A percentile compares a stretch with the other conserved stretches of the same genome.
phyloP scores from a whole-genome alignment of 2,113 vertebrate genomes.

The Trichomycterus rosablanca region DNA sequence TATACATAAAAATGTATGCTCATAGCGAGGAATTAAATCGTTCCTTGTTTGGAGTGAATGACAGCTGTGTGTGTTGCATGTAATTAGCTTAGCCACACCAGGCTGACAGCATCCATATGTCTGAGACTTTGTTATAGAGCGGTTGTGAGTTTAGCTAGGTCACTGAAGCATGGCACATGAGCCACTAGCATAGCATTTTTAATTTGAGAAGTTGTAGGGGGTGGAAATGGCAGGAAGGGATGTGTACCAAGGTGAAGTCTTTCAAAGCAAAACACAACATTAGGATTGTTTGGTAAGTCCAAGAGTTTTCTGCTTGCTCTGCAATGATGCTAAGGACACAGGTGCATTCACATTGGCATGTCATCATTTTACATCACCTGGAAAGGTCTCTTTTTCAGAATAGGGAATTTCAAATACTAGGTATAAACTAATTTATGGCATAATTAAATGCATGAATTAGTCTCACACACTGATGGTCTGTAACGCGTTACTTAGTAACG shows the following conservation, averaged over 20 bases:
- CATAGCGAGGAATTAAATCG: constrained; percentile 47
- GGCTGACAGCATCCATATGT: constrained; percentile 51
- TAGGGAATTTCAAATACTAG: no score
- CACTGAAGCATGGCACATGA: constrained; percentile 31
- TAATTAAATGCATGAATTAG: no score
- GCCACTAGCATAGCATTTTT: constrained; percentile 38
- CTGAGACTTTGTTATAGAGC: constrained; percentile 29
- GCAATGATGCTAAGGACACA: no score
- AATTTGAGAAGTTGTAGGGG: constrained; percentile 26
- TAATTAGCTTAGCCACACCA: constrained; percentile 46
- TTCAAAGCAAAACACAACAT: constrained; percentile 30
- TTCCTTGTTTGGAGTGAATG: constrained; percentile 50
- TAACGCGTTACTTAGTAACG: no score
- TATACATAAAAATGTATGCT: constrained; percentile 46
- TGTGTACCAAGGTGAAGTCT: no score
- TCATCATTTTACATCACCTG: no score
- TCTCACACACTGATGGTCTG: no score
- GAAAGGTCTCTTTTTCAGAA: no score
- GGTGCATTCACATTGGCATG: no score
- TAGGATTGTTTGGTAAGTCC: constrained; percentile 23
- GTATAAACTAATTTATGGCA: no score
- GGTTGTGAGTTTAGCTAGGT: constrained; percentile 39
- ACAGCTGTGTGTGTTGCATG: constrained; percentile 49
- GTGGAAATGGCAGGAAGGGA: constrained; percentile 39
- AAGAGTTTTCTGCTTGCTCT: no score